Conservation (phyloP, 2,113 vertebrate species). For the Nothoprocta perdicaria region DNA sequence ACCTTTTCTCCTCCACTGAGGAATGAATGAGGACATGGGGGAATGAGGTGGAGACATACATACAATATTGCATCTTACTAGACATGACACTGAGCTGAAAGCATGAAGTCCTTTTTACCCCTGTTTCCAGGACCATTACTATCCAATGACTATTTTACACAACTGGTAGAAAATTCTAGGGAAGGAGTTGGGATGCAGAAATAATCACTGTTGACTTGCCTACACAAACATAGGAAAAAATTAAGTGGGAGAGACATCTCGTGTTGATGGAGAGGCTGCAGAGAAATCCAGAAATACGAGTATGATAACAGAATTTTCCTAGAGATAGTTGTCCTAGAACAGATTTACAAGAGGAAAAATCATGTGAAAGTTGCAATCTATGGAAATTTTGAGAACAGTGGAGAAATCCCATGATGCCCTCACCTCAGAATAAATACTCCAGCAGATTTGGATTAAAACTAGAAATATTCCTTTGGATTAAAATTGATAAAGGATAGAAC, state of each 20-base stretch:
- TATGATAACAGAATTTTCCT: not conserved
- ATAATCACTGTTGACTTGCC: not conserved
- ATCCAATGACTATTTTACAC: not conserved
- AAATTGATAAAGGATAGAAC: not conserved
- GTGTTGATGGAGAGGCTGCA: not conserved
- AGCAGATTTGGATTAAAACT: not conserved
- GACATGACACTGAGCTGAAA: not conserved
- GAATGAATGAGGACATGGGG: too few relatives aligned
- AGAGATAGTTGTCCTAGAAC: not conserved
- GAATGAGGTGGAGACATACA: not conserved
- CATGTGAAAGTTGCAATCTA: not conserved
- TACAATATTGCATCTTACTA: not conserved
- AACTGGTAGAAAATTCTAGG: not conserved
- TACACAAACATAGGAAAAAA: not conserved
- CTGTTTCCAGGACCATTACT: not conserved
- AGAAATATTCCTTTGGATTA: not conserved
- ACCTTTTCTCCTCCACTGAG: not conserved
- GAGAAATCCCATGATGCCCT: not conserved
- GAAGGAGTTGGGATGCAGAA: not conserved
- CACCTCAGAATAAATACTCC: not conserved
- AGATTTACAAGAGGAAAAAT: not conserved
- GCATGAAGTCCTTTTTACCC: not conserved
- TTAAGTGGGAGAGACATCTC: not conserved
- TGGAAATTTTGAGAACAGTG: not conserved
- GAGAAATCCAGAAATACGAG: conserved; percentile 39